Base-by-base conservation (phyloP, 37 sponge, comb jelly and placozoan species). In the Chondrilla cf. caribensis region DNA sequence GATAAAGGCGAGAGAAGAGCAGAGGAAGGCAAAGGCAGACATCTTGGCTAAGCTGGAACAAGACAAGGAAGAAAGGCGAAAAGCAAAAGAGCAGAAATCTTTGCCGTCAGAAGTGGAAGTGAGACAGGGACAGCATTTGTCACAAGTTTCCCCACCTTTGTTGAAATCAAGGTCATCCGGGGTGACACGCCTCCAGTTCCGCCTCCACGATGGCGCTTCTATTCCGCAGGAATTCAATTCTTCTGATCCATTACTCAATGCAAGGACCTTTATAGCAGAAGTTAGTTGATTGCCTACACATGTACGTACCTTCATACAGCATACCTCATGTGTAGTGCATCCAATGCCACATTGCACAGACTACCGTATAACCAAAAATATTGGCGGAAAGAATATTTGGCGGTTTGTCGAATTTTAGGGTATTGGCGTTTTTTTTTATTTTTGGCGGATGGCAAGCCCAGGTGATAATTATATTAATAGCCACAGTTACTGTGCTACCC, bases 21-120 rank as follows among this genome's bases (percentile, higher is more conserved):
- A 77, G 21, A 60, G 17, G 64, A 54, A 42, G 44, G 90, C 90
- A 44, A 67, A 84, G 36, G 86, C 86, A 26, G 84, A 83, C 7
- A 44, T 90, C 5, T 36, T 32, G 54, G 86, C 87, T 26, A 86
- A 90, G 60, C 66, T 90, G 58, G 86, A 86, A 36, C 90, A 86
- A 29, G 90, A 90, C 54, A 65, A 44, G 54, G 58, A 44, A 24
- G 87, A 90, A 66, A 68, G 90, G 24, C 31, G 44, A n/a, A 73
- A 6, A 39, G 76, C 29, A 62, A n/a, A 15, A 62, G 64, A 62
- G 15, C 6, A 28, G 6, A 62, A 62, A 15, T 19, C 57, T 19
- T 19, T 55, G 57, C 17, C 11, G 57, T 11, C 11, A 11, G 29
- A 28, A 29, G 5, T n/a, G 5, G 64, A 62, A 28, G 8, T 62